These are phyloP conservation scores for Drosophila mojavensis DNA, from an alignment of 1,140 invertebrate genomes.

Conservation along the genomic window DNA sequence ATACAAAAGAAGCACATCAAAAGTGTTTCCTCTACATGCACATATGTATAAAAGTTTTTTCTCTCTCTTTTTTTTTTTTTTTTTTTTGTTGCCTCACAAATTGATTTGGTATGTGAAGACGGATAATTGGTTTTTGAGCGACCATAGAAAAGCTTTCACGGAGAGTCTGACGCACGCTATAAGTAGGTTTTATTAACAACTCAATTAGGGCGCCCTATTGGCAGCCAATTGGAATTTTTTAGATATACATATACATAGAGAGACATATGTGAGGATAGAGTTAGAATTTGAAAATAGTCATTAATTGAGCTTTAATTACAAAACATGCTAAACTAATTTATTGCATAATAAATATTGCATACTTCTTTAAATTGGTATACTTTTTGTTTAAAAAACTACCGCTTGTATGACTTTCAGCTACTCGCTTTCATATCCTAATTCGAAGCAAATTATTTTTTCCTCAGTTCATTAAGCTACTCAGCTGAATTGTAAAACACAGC, in stretches of 20 bases:
- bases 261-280: not conserved
- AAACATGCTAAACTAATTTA: not conserved
- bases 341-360: too few species aligned
- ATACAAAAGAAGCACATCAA: constrained; percentile 56
- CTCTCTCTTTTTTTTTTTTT: not conserved
- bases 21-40: constrained; percentile 36
- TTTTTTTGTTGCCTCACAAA: constrained; percentile 43
- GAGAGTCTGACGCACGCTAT: constrained; percentile 17
- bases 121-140: constrained; percentile 53
- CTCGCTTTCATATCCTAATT: too few species aligned
- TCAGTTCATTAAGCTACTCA: too few species aligned
- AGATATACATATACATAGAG: too few species aligned
- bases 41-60: constrained; percentile 5
- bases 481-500: too few species aligned
- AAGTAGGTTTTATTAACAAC: constrained; percentile 42
- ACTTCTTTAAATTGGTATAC: too few species aligned
- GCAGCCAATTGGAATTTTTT: constrained; percentile 18
- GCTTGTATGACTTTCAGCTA: too few species aligned
- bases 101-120: constrained; percentile 51
- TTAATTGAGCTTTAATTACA: not conserved
- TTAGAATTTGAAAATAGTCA: too few species aligned
- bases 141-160: constrained; percentile 37
- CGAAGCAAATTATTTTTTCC: too few species aligned
- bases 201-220: constrained; percentile 46
- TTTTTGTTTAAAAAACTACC: too few species aligned